Conservation (phyloP, 1,140 invertebrate species). For the Drosophila mayri region DNA sequence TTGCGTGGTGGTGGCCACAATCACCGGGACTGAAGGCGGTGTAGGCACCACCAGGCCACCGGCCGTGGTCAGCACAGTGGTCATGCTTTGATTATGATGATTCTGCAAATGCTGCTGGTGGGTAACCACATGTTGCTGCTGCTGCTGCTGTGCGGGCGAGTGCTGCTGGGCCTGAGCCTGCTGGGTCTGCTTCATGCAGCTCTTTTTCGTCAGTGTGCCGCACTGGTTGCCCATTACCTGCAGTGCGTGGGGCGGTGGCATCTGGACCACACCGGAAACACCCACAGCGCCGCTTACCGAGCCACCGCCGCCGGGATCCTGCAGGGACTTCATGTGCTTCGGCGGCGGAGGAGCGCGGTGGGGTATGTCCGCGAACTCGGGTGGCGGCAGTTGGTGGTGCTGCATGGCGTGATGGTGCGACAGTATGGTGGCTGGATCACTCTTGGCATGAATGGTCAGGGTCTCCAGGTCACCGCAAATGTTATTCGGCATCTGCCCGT, state of each 20-base stretch:
- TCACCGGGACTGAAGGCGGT: slow-evolving; percentile 74
- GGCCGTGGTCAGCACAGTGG: slow-evolving; percentile 75
- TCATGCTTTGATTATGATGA: slow-evolving; percentile 84
- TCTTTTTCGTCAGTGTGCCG: slow-evolving; percentile 89
- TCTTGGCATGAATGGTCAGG: slow-evolving; percentile 88
- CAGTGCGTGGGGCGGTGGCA: slow-evolving; percentile 88
- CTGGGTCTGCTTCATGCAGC: slow-evolving; percentile 82
- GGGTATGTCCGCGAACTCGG: slow-evolving; percentile 91
- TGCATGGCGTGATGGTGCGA: slow-evolving; percentile 89
- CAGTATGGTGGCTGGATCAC: slow-evolving; percentile 88
- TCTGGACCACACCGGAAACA: slow-evolving; percentile 86
- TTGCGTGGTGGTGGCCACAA: slow-evolving; percentile 67
- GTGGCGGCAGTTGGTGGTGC: slow-evolving; percentile 91
- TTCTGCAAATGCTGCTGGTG: slow-evolving; percentile 78
- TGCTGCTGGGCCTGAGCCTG: slow-evolving; percentile 68
- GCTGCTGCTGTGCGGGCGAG: slow-evolving; percentile 72
- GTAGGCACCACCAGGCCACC: slow-evolving; percentile 71
- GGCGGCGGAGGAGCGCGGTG: slow-evolving; percentile 91
- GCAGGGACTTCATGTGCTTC: slow-evolving; percentile 88
- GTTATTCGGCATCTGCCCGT: slow-evolving; percentile 93
- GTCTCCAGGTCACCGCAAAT: slow-evolving; percentile 92
- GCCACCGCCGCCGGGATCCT: slow-evolving; percentile 86
- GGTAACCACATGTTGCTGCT: slow-evolving; percentile 56
- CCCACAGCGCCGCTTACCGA: slow-evolving; percentile 87
- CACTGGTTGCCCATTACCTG: slow-evolving; percentile 88